Evolutionary conservation across 2,113 vertebrate genomes (phyloP).

Genomic region (Tragelaphus scriptus): DNA sequence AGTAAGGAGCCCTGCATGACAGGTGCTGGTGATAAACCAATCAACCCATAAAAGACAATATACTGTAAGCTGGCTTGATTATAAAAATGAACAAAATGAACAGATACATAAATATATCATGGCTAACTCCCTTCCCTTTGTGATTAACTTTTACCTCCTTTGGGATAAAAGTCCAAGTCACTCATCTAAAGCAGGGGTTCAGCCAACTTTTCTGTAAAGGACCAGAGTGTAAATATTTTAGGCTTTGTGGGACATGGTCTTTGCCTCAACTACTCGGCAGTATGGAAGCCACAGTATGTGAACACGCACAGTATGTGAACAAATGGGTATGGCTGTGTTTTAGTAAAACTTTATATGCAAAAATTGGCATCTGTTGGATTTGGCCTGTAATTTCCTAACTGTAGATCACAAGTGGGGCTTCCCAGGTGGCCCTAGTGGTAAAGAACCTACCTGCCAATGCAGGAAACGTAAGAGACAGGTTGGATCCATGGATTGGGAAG

Average conservation of each 20-base stretch:
- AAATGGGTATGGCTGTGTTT: not conserved
- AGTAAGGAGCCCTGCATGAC: not conserved
- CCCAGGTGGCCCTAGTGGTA: not conserved
- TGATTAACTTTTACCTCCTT: not conserved
- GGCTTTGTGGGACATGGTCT: not conserved
- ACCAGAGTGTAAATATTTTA: conserved; percentile 2
- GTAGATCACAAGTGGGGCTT: not conserved
- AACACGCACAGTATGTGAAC: not conserved
- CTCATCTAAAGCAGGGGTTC: not conserved
- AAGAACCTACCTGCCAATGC: not conserved
- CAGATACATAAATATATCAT: not conserved
- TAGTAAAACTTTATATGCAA: not conserved
- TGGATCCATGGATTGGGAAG: not conserved
- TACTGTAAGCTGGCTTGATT: not conserved
- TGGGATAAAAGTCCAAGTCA: not conserved
- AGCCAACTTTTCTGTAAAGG: not conserved
- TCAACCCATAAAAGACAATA: not conserved
- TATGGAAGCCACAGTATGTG: not conserved
- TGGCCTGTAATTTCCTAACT: not conserved
- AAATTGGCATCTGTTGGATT: not conserved
- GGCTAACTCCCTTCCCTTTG: not conserved
- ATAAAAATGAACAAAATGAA: not conserved
- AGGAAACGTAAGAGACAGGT: not conserved
- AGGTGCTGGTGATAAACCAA: not conserved
- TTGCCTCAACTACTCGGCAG: not conserved